Percentiles rank a stretch among this genome's conserved stretches.
phyloP scores from a whole-genome alignment of 2,797 vertebrate species.

The Muscicapa comitata region DNA sequence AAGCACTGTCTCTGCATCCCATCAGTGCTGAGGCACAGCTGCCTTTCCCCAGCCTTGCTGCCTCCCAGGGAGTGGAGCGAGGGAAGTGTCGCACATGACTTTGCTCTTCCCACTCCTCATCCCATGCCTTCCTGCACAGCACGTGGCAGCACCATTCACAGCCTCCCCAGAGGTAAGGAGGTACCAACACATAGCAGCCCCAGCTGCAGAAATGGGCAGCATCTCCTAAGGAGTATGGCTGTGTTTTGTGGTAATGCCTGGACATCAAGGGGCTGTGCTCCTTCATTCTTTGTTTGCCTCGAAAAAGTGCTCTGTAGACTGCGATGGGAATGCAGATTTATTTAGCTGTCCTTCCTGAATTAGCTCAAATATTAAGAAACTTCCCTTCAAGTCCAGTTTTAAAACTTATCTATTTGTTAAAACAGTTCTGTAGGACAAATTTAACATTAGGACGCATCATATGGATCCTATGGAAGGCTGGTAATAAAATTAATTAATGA shows the following conservation, averaged over 20 bases:
- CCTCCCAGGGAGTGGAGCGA: rapidly evolving
- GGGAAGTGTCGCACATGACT: neutral
- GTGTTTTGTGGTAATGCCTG: neutral
- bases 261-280: rapidly evolving
- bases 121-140: rapidly evolving
- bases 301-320: neutral
- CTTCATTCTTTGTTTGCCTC: neutral
- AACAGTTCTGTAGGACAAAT: neutral
- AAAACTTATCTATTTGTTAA: conserved; percentile 34
- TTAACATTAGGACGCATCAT: conserved; percentile 48
- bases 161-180: neutral
- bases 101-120: neutral
- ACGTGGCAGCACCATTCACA: rapidly evolving
- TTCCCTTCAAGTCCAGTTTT: conserved; percentile 20
- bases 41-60: neutral
- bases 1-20: neutral
- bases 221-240: rapidly evolving
- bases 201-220: neutral
- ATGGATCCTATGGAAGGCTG: conserved; percentile 57
- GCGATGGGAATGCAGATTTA: neutral
- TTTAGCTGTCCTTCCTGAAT: conserved; percentile 47
- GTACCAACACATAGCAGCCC: rapidly evolving
- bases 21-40: neutral
- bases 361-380: conserved; percentile 22
- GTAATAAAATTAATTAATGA: conserved; percentile 71